These are phyloP conservation scores for Lepidurus packardi DNA, from an alignment of 1,140 invertebrate species.

Conservation along the genomic window DNA sequence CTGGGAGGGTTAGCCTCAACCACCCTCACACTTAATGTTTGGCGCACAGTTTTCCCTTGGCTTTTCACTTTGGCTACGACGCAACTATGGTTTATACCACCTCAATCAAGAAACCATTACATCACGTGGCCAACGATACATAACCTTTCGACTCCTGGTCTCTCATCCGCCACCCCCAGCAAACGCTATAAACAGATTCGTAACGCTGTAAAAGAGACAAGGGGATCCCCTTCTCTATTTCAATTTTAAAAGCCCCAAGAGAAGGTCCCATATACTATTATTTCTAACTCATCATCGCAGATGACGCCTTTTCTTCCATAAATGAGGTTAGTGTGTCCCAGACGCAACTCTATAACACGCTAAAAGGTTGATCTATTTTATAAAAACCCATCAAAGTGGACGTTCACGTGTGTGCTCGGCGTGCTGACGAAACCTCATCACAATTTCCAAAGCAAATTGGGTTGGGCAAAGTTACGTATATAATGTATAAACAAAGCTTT, in stretches of 20 bases:
- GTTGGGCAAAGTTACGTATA: not conserved
- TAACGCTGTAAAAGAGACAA: not conserved
- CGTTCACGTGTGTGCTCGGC: not conserved
- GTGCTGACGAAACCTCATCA: not conserved
- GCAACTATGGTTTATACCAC: not conserved
- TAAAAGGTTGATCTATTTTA: not conserved
- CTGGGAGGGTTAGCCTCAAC: not conserved
- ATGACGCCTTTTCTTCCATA: not conserved
- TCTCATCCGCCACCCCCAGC: not conserved
- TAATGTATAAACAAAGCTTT: not conserved
- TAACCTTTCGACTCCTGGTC: not conserved
- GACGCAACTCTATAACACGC: not conserved
- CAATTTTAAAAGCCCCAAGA: not conserved
- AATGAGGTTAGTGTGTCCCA: not conserved
- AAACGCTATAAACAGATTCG: not conserved
- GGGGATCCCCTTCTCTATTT: not conserved
- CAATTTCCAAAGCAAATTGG: not conserved
- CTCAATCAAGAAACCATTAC: not conserved
- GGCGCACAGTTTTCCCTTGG: not conserved
- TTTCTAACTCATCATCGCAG: not conserved
- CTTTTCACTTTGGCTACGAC: not conserved
- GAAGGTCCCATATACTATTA: not conserved
- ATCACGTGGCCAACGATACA: slow-evolving; percentile 21
- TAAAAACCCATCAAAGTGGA: not conserved
- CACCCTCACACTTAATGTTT: not conserved